These are phyloP conservation scores for Phengaris arion DNA, from an alignment of 2,888 invertebrate genomes.

Conservation along the genomic window DNA sequence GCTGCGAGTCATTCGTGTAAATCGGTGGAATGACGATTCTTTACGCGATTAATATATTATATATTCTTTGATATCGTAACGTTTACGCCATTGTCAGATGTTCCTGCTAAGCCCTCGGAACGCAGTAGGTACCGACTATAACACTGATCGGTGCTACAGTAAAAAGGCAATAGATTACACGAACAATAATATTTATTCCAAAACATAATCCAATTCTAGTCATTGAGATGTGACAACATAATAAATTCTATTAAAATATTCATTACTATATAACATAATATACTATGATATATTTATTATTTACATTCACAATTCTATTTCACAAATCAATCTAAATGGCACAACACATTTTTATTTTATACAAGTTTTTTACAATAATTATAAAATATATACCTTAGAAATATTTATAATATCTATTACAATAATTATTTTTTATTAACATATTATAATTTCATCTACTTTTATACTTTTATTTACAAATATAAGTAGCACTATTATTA, in stretches of 20 bases:
- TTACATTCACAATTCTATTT: background rate
- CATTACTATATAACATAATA: background rate
- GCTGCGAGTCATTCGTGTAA: too few species aligned
- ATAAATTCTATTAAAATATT: background rate
- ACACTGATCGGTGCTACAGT: too few species aligned
- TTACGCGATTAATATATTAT: too few species aligned
- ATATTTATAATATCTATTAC: background rate
- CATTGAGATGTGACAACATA: background rate
- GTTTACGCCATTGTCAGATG: too few species aligned
- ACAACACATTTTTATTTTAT: background rate
- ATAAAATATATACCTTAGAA: background rate
- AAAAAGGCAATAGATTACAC: background rate
- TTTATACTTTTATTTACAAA: too few species aligned
- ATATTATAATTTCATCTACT: too few species aligned
- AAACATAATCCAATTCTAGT: background rate
- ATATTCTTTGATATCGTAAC: too few species aligned
- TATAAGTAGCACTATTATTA: too few species aligned
- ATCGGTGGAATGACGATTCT: too few species aligned
- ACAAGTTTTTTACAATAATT: background rate
- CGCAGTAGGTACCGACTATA: too few species aligned
- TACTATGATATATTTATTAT: background rate
- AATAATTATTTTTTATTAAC: background rate
- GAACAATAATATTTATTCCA: background rate
- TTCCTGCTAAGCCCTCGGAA: too few species aligned
- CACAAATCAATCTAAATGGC: background rate